Conservation (phyloP, 2,113 vertebrate species). For the Boulengeromyrus knoepffleri region DNA sequence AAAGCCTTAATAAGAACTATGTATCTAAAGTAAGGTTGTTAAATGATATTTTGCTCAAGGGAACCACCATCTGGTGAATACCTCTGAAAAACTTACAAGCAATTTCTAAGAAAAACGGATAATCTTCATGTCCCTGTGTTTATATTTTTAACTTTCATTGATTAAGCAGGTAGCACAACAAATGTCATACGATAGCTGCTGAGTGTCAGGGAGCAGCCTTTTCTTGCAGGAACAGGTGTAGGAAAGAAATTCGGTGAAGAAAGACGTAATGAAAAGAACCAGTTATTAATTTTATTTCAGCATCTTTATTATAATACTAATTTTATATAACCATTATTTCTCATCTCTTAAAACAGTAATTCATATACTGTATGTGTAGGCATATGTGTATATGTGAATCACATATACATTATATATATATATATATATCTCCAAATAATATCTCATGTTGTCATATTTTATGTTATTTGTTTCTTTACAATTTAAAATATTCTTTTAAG, state of each 20-base stretch:
- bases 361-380: slow-evolving; percentile 1
- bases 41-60: background rate
- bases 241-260: background rate
- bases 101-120: background rate
- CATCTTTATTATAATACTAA: slow-evolving; percentile 8
- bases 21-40: background rate
- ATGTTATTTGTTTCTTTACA: slow-evolving; percentile 41
- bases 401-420: background rate
- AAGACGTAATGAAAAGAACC: background rate
- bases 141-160: background rate
- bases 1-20: background rate
- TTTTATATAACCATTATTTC: slow-evolving; percentile 2
- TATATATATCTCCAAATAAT: slow-evolving; percentile 51
- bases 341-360: slow-evolving; percentile 3
- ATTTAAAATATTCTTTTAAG: slow-evolving; percentile 63
- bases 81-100: background rate
- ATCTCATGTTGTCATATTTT: slow-evolving; percentile 55
- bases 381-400: slow-evolving; percentile 1
- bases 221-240: background rate
- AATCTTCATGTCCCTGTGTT: background rate
- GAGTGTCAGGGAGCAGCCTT: background rate
- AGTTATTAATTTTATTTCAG: background rate
- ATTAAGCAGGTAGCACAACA: background rate
- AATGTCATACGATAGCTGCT: background rate
- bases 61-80: background rate